Percentiles rank a stretch among this genome's conserved stretches.
Conservation (phyloP, 2,888 invertebrate species). For the Melanchra persicariae region DNA sequence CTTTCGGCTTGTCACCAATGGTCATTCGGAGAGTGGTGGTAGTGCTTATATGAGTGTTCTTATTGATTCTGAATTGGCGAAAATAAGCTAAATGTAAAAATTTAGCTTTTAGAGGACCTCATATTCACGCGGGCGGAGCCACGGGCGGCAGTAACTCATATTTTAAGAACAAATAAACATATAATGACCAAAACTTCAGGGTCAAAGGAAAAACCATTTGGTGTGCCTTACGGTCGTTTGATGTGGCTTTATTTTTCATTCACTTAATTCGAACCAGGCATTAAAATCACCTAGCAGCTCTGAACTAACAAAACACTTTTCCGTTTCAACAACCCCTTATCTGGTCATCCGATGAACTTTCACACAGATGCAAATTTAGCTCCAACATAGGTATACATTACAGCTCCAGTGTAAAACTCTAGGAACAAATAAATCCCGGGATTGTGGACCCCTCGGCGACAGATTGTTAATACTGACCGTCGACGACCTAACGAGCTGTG, state of each 20-base stretch:
- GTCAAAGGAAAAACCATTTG: not conserved
- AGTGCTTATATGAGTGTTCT: too few relatives aligned
- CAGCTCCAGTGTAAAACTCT: constrained; percentile 44
- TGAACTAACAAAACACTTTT: not conserved
- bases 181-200: too few relatives aligned
- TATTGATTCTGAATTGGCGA: too few relatives aligned
- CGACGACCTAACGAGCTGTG: constrained; percentile 88
- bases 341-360: constrained; percentile 22
- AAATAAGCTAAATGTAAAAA: too few relatives aligned
- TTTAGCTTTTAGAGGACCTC: too few relatives aligned
- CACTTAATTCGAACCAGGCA: not conserved
- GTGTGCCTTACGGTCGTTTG: not conserved
- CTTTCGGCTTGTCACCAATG: constrained; percentile 62
- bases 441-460: constrained; percentile 70
- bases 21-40: too few relatives aligned
- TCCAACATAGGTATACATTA: constrained; percentile 37
- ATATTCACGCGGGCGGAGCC: too few relatives aligned
- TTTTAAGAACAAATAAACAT: too few relatives aligned
- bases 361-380: constrained; percentile 30
- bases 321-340: not conserved
- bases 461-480: constrained; percentile 86
- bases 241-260: not conserved
- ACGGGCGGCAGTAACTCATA: too few relatives aligned
- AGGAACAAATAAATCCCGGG: constrained; percentile 59
- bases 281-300: not conserved